These are phyloP conservation scores for Danio aesculapii DNA, from an alignment of 2,797 vertebrate species.

Conservation along the genomic window DNA sequence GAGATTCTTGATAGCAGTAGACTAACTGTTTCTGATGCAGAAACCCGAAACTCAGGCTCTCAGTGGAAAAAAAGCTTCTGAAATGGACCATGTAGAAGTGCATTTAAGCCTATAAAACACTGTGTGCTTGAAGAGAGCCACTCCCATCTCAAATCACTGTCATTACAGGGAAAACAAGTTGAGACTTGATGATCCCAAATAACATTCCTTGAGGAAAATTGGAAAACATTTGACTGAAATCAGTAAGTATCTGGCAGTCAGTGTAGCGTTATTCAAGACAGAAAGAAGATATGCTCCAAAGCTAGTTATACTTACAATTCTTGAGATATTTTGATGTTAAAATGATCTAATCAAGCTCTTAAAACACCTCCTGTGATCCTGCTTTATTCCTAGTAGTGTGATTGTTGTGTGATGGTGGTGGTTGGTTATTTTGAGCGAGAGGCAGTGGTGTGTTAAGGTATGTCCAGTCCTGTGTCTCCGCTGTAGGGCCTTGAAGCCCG, in stretches of 20 bases:
- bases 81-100: background rate
- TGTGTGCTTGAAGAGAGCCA: conserved; percentile 53
- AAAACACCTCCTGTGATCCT: conserved; percentile 1
- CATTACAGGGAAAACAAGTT: conserved; percentile 71
- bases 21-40: background rate
- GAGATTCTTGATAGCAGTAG: background rate
- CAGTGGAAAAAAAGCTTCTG: background rate
- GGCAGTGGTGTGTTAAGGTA: conserved; percentile 47
- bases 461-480: conserved; percentile 6
- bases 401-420: background rate
- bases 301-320: background rate
- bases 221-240: conserved; percentile 41
- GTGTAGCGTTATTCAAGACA: conserved; percentile 52
- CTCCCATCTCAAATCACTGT: conserved; percentile 56
- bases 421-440: background rate
- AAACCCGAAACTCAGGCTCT: conserved; percentile 17
- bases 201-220: conserved; percentile 40
- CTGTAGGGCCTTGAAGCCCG: conserved; percentile 5
- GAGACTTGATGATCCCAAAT: conserved; percentile 70
- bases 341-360: background rate
- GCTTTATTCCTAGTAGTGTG: background rate
- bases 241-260: conserved; percentile 46
- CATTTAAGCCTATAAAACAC: conserved; percentile 20
- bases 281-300: background rate
- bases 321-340: background rate